A percentile compares a stretch with the other conserved stretches of the same genome.
These are phyloP conservation scores for Ginglymostoma cirratum DNA, from an alignment of 2,113 vertebrate genomes.

Conservation along the genomic window DNA sequence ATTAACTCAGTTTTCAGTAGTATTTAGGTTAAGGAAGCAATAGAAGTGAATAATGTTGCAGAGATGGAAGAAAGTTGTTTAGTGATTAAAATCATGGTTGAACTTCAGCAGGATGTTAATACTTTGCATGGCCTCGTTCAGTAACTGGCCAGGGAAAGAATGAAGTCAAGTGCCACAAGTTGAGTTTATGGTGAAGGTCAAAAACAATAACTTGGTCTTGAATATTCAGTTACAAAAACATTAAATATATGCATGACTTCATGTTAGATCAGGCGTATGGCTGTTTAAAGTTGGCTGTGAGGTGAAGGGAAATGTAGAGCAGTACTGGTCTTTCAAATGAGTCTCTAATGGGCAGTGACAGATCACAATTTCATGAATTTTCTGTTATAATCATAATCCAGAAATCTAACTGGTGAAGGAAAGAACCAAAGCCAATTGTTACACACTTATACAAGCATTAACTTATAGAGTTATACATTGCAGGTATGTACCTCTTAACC, in stretches of 20 bases:
- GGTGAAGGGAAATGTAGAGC: background rate
- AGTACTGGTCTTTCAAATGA: background rate
- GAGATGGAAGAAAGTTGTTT: background rate
- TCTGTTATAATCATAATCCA: too few relatives aligned
- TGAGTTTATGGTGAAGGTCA: background rate
- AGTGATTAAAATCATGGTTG: background rate
- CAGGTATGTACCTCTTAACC: too few relatives aligned
- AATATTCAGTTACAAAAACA: background rate
- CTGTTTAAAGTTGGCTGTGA: background rate
- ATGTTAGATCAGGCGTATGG: background rate
- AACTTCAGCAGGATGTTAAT: background rate
- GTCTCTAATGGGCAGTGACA: background rate
- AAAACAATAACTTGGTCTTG: background rate
- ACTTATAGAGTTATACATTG: too few relatives aligned
- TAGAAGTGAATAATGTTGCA: background rate
- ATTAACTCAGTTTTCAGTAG: background rate
- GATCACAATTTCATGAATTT: background rate
- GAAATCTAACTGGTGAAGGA: too few relatives aligned
- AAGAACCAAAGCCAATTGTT: too few relatives aligned
- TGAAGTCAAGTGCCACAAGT: background rate
- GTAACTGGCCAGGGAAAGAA: background rate
- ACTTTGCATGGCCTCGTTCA: background rate
- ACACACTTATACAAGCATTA: too few relatives aligned
- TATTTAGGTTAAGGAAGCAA: background rate
- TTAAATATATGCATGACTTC: background rate